Evolutionary conservation across 2,113 vertebrate genomes (phyloP).

Genomic region (Bambusicola thoracicus): DNA sequence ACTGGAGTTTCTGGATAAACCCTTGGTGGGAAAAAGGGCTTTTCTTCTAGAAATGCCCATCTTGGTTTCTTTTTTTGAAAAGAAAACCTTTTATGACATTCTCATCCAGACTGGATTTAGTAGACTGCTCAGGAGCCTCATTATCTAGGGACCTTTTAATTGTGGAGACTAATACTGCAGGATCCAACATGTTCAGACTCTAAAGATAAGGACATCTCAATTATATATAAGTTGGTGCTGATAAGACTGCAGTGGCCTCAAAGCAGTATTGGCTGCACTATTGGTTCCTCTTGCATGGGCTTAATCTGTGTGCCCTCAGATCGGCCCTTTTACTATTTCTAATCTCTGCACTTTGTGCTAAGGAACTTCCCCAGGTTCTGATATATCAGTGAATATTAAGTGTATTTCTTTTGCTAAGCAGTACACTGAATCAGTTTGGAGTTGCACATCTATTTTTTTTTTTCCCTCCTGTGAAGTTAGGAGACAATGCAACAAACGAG

Average conservation of each 20-base stretch:
- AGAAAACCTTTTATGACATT: not conserved
- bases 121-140: not conserved
- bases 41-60: not conserved
- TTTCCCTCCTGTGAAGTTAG: no score
- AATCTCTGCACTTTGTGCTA: not conserved
- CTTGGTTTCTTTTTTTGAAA: not conserved
- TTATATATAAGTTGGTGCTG: not conserved
- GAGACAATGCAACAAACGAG: not conserved
- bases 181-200: not conserved
- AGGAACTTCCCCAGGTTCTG: not conserved
- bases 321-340: not conserved
- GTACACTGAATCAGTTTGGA: not conserved
- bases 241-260: not conserved
- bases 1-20: not conserved
- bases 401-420: not conserved
- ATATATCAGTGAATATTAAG: not conserved
- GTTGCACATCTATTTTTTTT: no score
- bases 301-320: not conserved
- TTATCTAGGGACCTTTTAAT: not conserved
- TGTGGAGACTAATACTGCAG: not conserved
- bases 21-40: no score
- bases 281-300: not conserved
- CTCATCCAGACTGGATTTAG: not conserved
- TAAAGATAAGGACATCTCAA: not conserved
- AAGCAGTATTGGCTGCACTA: not conserved